Percentiles rank a stretch among this genome's conserved stretches.
These are phyloP conservation scores for Meteorus colon DNA, from an alignment of 2,888 invertebrate species.

Conservation along the genomic window DNA sequence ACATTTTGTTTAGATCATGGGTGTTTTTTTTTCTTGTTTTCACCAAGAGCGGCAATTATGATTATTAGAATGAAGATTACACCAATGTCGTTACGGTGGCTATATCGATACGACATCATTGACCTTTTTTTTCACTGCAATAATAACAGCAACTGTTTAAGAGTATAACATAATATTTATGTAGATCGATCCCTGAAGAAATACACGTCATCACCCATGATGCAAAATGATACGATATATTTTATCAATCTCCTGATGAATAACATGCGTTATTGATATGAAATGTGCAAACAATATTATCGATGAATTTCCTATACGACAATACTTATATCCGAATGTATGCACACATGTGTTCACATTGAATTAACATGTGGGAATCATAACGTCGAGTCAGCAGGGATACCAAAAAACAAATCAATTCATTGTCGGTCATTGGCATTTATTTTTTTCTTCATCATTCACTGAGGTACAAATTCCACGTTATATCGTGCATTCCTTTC, in stretches of 20 bases:
- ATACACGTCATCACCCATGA: not conserved
- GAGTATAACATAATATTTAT: not conserved
- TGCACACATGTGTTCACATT: not conserved
- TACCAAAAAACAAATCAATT: not conserved
- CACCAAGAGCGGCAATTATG: not conserved
- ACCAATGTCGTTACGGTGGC: too few relatives aligned
- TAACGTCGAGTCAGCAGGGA: not conserved
- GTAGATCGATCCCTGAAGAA: not conserved
- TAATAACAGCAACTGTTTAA: not conserved
- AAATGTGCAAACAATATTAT: too few relatives aligned
- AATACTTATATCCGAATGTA: too few relatives aligned
- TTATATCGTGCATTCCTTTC: not conserved
- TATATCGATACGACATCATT: not conserved
- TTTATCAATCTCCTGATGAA: not conserved
- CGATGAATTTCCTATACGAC: too few relatives aligned
- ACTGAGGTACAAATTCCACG: slow-evolving; percentile 3
- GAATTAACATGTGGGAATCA: not conserved
- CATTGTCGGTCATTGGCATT: not conserved
- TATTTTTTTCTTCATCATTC: not conserved
- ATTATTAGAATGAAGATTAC: not conserved
- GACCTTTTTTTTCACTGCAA: slow-evolving; percentile 6
- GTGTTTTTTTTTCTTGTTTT: not conserved
- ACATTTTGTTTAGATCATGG: not conserved
- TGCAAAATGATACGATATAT: not conserved
- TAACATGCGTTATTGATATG: not conserved